Evolutionary conservation across 2,113 vertebrate species (phyloP).

Genomic region (Paracanthobrama guichenoti): DNA sequence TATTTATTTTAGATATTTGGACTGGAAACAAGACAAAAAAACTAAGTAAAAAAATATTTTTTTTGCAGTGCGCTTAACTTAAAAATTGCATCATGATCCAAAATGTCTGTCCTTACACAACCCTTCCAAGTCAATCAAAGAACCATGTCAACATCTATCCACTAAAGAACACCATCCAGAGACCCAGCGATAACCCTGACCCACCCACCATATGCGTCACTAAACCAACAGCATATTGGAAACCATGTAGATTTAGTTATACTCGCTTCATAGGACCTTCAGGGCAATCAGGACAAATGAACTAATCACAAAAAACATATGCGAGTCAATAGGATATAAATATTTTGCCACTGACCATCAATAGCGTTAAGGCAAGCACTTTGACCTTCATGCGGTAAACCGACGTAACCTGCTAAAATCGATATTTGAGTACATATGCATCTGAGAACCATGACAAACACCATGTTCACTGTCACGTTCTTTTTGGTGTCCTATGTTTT

Average conservation of each 20-base stretch:
- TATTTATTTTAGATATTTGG: no score
- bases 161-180: not conserved
- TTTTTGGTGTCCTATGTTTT: not conserved
- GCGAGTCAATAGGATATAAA: not conserved
- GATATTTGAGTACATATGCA: not conserved
- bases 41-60: no score
- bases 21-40: no score
- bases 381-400: not conserved
- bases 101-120: slow-evolving; percentile 2
- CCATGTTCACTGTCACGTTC: not conserved
- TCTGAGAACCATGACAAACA: not conserved
- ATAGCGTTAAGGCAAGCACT: not conserved
- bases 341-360: not conserved
- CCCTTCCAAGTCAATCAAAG: not conserved
- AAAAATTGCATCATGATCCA: not conserved
- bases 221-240: slow-evolving; percentile 17
- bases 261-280: not conserved
- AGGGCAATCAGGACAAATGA: not conserved
- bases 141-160: slow-evolving; percentile 25
- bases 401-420: not conserved
- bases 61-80: not conserved
- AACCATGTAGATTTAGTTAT: not conserved
- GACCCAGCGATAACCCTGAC: slow-evolving; percentile 9
- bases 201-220: not conserved
- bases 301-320: not conserved